Base-by-base conservation (phyloP, 1,140 invertebrate species). In the Hesperophylax magnus region DNA sequence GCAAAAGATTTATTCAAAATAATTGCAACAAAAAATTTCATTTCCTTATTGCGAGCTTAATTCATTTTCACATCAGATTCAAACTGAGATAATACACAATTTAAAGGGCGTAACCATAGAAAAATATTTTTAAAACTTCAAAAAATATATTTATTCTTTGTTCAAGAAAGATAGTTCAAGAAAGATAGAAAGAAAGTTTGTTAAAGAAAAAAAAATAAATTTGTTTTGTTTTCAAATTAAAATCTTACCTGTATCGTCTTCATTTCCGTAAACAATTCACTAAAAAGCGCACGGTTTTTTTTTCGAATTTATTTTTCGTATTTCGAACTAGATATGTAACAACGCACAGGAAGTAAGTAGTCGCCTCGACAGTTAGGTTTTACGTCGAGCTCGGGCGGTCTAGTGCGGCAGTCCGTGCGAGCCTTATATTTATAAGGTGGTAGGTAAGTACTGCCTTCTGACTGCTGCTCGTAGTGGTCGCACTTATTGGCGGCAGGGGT, bases 351-450 rank as follows among this genome's bases (percentile, higher is more conserved):
- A 77, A 34, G 34, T 39, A 77, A 34, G 34, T 39, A 39, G n/a
- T 77, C 53, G 47, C 22, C 53, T 77, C 76, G 78, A 72, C 76
- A 78, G 67, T 31, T 56, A 71, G 34, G 5, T 39, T 39, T 78
- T 22, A 77, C 75, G 78, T 77, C 58, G 47, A 69, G 63, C 71
- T 71, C 81, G 60, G 72, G 65, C 69, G 52, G 54, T 75, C 31
- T 71, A 52, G 79, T 74, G 63, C 77, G 53, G 52, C 77, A 77
- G 69, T 18, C 61, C 69, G 47, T 47, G 79, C 61, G 72, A 71
- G 82, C 77, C 79, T 81, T 83, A 83, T 83, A 83, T 83, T 83
- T 83, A 83, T 83, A 83, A 83, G 65, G 71, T 76, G 54, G 79
- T 76, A 53, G 77, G 79, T 79, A 78, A 83, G 79, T 77, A 31